Conservation (phyloP, 2,888 invertebrate genomes). For the Mallateleia sp. region DNA sequence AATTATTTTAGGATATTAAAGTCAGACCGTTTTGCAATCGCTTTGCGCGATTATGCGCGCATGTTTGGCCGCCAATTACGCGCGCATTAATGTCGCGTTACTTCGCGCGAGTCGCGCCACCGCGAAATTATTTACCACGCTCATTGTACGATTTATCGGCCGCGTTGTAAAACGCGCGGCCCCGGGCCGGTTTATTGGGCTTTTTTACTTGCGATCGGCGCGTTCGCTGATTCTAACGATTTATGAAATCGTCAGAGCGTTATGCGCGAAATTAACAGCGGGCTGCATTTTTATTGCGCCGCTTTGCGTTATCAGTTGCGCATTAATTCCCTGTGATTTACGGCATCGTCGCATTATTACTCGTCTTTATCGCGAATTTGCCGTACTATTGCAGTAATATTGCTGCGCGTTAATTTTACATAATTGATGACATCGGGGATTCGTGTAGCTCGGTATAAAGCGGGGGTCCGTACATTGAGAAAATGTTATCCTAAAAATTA, state of each 20-base stretch:
- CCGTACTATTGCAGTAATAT: conserved; percentile 6
- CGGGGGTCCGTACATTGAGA: no score
- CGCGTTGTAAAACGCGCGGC: conserved; percentile 11
- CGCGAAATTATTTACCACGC: background rate
- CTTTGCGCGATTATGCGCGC: conserved; percentile 17
- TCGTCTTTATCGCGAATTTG: conserved; percentile 21
- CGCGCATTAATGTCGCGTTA: conserved; percentile 17
- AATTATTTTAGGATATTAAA: conserved; percentile 65
- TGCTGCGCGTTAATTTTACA: conserved; percentile 10
- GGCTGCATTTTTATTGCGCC: background rate
- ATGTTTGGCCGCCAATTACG: conserved; percentile 45
- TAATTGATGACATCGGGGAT: conserved; percentile 20
- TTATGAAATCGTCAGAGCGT: conserved; percentile 1
- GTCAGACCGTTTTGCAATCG: no score
- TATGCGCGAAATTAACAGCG: background rate
- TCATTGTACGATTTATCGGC: conserved; percentile 1
- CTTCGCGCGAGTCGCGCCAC: background rate
- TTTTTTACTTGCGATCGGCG: background rate
- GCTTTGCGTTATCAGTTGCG: conserved; percentile 9
- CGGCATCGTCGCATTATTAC: conserved; percentile 20
- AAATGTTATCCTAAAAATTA: no score
- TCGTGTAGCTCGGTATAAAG: no score
- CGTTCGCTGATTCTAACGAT: background rate
- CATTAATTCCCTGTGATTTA: conserved; percentile 28
- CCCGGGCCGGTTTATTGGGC: background rate